Evolutionary conservation across 1,140 invertebrate genomes (phyloP).

Genomic region (Nephila pilipes): DNA sequence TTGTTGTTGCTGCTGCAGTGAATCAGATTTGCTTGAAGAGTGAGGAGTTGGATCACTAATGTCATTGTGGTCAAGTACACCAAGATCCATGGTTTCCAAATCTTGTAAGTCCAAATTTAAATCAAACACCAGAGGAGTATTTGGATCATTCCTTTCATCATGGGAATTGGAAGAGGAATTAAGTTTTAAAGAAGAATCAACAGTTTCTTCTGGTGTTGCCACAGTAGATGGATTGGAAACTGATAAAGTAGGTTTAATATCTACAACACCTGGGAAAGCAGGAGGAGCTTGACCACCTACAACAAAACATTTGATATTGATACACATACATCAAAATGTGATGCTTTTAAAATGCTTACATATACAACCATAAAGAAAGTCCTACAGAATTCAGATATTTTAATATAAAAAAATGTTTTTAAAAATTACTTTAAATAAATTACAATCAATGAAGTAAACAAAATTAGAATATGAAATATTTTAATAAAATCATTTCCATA

Average conservation of each 20-base stretch:
- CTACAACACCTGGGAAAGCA: conserved; percentile 35
- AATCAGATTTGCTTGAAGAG: neutral
- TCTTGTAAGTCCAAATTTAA: conserved; percentile 72
- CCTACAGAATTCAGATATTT: no score
- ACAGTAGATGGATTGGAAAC: neutral
- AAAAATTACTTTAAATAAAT: no score
- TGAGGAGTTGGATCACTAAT: neutral
- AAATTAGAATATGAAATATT: no score
- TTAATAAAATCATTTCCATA: no score
- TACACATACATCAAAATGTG: no score
- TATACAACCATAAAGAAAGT: no score
- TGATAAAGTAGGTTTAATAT: neutral
- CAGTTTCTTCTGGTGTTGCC: neutral
- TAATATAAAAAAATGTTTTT: no score
- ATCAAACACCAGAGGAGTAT: conserved; percentile 64
- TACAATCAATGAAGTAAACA: no score
- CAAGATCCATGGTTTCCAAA: conserved; percentile 71
- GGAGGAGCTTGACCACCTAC: conserved; percentile 21
- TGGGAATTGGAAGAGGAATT: neutral
- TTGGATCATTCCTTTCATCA: neutral
- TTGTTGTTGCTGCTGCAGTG: conserved; percentile 2
- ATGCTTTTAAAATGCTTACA: no score
- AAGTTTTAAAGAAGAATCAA: neutral
- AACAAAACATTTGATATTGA: no score
- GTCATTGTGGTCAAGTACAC: conserved; percentile 54